Evolutionary conservation across 1,140 invertebrate genomes (phyloP).

Genomic region (Epicauta chinensis): DNA sequence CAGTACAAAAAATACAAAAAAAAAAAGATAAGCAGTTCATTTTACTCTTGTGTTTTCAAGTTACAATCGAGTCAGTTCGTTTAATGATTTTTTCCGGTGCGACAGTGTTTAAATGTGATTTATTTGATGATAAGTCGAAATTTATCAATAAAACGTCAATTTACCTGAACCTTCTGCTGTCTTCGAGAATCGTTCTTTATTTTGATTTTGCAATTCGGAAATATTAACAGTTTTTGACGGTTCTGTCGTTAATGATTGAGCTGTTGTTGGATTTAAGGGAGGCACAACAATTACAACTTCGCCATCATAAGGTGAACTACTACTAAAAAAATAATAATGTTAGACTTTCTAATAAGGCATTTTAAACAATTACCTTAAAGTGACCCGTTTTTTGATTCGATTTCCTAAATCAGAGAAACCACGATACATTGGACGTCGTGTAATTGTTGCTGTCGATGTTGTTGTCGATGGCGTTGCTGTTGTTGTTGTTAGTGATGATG

Average conservation of each 20-base stretch:
- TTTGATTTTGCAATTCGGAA: constrained; percentile 7
- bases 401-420: constrained; percentile 75
- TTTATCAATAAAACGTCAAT: constrained; percentile 17
- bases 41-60: no score
- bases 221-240: not conserved
- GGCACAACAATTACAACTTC: constrained; percentile 57
- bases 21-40: no score
- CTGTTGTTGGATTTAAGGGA: constrained; percentile 40
- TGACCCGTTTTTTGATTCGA: constrained; percentile 77
- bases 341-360: constrained; percentile 49
- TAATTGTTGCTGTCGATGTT: constrained; percentile 36
- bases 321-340: constrained; percentile 48
- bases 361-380: constrained; percentile 52
- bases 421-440: constrained; percentile 59
- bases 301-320: constrained; percentile 44
- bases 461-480: no score
- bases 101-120: no score
- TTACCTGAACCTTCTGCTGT: constrained; percentile 50
- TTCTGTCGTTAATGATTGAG: constrained; percentile 37
- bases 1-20: no score
- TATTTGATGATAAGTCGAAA: no score
- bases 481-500: constrained; percentile 14
- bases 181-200: constrained; percentile 35
- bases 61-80: no score
- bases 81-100: no score